Evolutionary conservation across 1,140 invertebrate species (phyloP).

Genomic region (Drosophila guanche): DNA sequence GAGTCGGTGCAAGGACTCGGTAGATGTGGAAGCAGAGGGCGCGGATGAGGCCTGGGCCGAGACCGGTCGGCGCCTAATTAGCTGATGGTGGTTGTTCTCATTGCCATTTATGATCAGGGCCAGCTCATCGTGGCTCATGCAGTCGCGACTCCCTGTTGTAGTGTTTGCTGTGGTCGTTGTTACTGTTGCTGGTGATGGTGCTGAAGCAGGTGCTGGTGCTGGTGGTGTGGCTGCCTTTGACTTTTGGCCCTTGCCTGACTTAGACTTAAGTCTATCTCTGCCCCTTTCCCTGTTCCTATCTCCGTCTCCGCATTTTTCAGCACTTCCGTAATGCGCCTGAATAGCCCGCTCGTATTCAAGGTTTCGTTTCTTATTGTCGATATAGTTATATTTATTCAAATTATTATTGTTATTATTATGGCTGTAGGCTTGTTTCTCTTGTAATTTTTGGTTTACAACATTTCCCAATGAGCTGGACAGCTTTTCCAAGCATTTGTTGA

Average conservation of each 20-base stretch:
- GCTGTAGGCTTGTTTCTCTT: constrained; percentile 66
- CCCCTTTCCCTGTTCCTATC: constrained; percentile 4
- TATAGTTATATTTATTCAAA: constrained; percentile 34
- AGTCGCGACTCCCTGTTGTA: constrained; percentile 39
- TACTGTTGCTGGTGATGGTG: too few species aligned
- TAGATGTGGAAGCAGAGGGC: constrained; percentile 53
- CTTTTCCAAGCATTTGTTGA: constrained; percentile 79
- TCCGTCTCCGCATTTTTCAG: not conserved
- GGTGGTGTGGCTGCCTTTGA: constrained; percentile 37
- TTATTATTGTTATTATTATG: constrained; percentile 46
- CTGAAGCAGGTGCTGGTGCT: not conserved
- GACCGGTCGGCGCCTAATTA: constrained; percentile 20
- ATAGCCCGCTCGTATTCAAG: constrained; percentile 68
- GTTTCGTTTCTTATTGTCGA: constrained; percentile 61
- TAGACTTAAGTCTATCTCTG: constrained; percentile 29
- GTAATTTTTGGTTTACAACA: constrained; percentile 73
- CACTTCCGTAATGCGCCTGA: constrained; percentile 61
- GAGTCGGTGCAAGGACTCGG: constrained; percentile 60
- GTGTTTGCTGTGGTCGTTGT: constrained; percentile 1
- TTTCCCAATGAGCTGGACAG: constrained; percentile 72
- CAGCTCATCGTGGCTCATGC: constrained; percentile 75
- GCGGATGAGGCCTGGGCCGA: constrained; percentile 33
- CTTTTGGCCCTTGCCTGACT: constrained; percentile 44
- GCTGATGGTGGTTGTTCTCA: constrained; percentile 21
- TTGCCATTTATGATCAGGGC: constrained; percentile 62